These are phyloP conservation scores for Callipepla squamata DNA, from an alignment of 2,113 vertebrate genomes.

Conservation along the genomic window DNA sequence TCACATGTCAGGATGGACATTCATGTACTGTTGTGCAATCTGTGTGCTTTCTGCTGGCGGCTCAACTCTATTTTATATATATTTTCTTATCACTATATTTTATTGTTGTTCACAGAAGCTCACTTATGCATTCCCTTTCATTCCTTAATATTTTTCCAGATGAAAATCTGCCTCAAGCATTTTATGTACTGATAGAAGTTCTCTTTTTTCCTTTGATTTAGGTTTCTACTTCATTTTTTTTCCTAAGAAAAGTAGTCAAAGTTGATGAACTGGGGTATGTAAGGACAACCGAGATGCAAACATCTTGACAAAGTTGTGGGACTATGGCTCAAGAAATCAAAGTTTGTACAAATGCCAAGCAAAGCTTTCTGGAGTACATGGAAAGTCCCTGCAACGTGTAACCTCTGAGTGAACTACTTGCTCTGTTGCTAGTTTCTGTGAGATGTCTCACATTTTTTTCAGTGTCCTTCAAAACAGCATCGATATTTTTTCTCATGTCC, in stretches of 20 bases:
- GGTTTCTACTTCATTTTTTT: conserved; percentile 65
- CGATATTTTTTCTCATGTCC: neutral
- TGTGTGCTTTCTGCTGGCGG: conserved; percentile 19
- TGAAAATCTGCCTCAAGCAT: conserved; percentile 74
- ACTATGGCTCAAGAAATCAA: neutral
- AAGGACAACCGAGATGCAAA: conserved; percentile 63
- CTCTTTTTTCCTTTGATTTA: conserved; percentile 18
- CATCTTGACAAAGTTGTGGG: neutral
- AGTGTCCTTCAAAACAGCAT: neutral
- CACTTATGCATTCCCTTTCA: conserved; percentile 75
- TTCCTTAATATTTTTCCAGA: conserved; percentile 69
- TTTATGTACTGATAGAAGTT: conserved; percentile 70
- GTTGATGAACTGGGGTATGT: conserved; percentile 63
- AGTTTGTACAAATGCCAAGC: neutral
- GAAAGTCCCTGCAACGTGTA: neutral
- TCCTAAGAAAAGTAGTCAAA: conserved; percentile 54
- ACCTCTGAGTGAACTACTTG: neutral
- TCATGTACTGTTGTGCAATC: conserved; percentile 4
- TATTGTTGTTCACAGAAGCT: conserved; percentile 57
- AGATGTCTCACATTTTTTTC: neutral
- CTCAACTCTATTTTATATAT: conserved; percentile 20
- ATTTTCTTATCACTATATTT: conserved; percentile 50
- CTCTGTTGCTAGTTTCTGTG: neutral
- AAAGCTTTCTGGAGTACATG: neutral
- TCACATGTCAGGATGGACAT: conserved; percentile 1